Conservation (phyloP, 2,797 vertebrate genomes). For the Alcedo quadribrachys region DNA sequence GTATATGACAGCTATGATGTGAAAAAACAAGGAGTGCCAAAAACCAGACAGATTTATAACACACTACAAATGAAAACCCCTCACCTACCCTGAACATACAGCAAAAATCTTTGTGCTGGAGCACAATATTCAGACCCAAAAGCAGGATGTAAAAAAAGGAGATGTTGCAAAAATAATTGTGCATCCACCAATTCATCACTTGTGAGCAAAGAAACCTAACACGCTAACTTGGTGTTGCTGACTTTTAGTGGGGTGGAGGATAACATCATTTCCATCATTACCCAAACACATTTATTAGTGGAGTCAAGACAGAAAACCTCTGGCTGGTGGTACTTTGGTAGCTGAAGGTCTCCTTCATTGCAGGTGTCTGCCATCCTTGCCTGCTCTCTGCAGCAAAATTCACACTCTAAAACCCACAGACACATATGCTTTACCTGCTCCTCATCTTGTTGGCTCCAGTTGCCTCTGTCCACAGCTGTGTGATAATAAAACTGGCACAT, state of each 20-base stretch:
- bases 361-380: background rate
- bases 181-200: background rate
- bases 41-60: conserved; percentile 1
- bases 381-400: background rate
- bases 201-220: background rate
- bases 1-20: background rate
- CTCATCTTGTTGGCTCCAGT: background rate
- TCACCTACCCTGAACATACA: background rate
- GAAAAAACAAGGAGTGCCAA: background rate
- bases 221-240: background rate
- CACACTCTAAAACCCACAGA: background rate
- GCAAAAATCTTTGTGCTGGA: background rate
- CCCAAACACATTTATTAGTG: background rate
- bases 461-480: background rate
- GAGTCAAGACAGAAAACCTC: background rate
- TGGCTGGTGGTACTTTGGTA: background rate
- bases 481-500: background rate
- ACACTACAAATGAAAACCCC: background rate
- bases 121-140: background rate
- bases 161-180: background rate
- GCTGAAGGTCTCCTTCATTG: background rate
- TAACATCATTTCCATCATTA: background rate
- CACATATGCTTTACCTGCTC: background rate
- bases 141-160: background rate
- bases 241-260: background rate